Evolutionary conservation across 1,140 invertebrate species (phyloP), one percentile per base, ranked within the genome.

Genomic region (Nasonia longicornis): DNA sequence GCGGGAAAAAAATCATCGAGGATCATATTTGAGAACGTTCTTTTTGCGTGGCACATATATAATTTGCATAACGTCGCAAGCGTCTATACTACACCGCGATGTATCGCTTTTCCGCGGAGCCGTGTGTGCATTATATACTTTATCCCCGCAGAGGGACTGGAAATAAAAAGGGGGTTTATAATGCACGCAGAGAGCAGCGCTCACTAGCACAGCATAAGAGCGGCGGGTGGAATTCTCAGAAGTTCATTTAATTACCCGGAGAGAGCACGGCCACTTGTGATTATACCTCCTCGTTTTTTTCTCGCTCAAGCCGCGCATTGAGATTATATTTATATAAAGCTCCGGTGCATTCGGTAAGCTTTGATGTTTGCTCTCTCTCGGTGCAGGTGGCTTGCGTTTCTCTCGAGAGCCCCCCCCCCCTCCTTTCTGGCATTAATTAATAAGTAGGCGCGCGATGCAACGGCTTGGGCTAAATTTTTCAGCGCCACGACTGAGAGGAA

Each of bases 291-390:
- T 42, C 35, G 16, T 42, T 42, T 71, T n/a, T 42, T n/a, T 20
- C 31, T 35, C 31, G 10, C 12, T 10, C 64, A n/a, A 63, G 58
- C 22, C 26, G 83, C 79, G 84, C 85, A 86, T 85, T 85, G 86
- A 86, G 85, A 87, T 86, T 81, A 81, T 81, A 81, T 81, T 81
- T 58, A 58, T 86, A 42, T 42, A 42, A 85, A 87, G 85, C 85
- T 85, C 26, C 26, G 26, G 85, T 86, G 85, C 79, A 77, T 80
- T 84, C 77, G 83, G 83, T 86, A 85, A 80, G 71, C 87, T 88
- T 88, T 88, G 87, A 88, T 86, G 86, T 88, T 88, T 86, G 70
- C 83, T 85, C 52, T n/a, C 26, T 26, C 26, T 42, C 84, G 85
- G 85, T 86, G 84, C 26, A 26, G 26, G 82, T 35, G 3, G 31